Base-by-base conservation (phyloP, 2,113 vertebrate species). In the Gadus macrocephalus region DNA sequence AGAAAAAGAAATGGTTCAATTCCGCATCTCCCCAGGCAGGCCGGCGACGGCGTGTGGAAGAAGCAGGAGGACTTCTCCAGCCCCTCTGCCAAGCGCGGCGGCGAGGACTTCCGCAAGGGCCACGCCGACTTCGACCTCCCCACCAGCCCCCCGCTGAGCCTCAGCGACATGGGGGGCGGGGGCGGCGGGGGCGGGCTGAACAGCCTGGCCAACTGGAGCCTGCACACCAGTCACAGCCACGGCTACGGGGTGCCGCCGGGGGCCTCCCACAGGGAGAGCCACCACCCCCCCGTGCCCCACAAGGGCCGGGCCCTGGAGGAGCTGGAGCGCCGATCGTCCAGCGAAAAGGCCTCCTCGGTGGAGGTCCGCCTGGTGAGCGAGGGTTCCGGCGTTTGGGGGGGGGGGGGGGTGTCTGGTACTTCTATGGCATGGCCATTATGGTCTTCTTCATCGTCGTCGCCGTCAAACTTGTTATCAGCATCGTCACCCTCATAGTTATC, bases 11-110 rank as follows among this genome's bases (percentile, higher is more conserved):
- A 58, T 12, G 55, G 12, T 60, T 60, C 19, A 14, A 49, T 49
- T 11, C 31, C 5, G 5, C 56, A 7, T 59, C 19, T 79, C 49
- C 2, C 14, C 87, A 98, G 97, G 89, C 96, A 98, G 92, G 93
- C 93, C 69, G 96, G 95, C 0, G 96, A 97, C 72, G 94, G 94
- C 0, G 85, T 93, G 28, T 95, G 95, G 95, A 94, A 92, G 70
- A 90, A 92, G 25, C 92, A 93, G 56, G 89, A 93, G 73, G 94
- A 89, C 81, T 93, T 92, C 68, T 88, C 94, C 59, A 94, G 58
- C 83, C 92, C 94, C 53, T 95, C 93, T 19, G 91, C 93, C 53
- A 99, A 99, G 90, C 95, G 96, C 80, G 89, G 88, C 8, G 16
- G 17, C 55, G 55, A 58, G 55, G 42, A 49, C 42, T 49, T 49